Evolutionary conservation across 2,888 invertebrate genomes (phyloP), one percentile per base, ranked within the genome.

Genomic region (Yponomeuta sedellus): DNA sequence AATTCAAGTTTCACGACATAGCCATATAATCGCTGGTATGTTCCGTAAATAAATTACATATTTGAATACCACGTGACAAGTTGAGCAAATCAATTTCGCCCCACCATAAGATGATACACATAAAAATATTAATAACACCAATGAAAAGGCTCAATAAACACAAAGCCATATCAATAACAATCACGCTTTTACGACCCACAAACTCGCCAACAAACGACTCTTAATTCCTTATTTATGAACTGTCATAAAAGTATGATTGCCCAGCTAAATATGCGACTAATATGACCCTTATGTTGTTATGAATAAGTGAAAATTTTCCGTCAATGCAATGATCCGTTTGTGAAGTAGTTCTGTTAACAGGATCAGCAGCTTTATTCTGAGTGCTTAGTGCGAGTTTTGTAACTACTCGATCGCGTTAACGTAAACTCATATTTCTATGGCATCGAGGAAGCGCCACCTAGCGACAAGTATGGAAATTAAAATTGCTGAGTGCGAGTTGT

Each of bases 171-270:
- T 52, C 44, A 52, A 52, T 52, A 52, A 52, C 44, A 52, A 52
- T 52, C 44, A 52, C 44, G 44, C 44, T 52, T 52, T 52, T 52
- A 52, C 44, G 44, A 16, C 6, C 44, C 44, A 52, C 44, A 52
- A 52, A 52, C 44, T 52, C 44, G 44, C 44, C 44, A 52, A 52
- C 44, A 52, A 52, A 52, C 8, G 44, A 52, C 44, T 12, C 44
- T 52, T 52, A 52, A 52, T 52, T 52, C 44, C 44, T 52, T 52
- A 52, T 52, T 52, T 52, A 52, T 52, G 44, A 52, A 52, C 16
- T 52, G 44, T 16, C 44, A 12, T 52, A 52, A 52, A 52, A 52
- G 44, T 52, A 12, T 52, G 44, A 52, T 52, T 52, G 10, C 44
- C 44, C 44, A 12, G 44, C 44, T 52, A 12, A 52, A 16, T 52